Percentiles rank a stretch among this genome's conserved stretches.
Evolutionary conservation across 2,888 invertebrate genomes (phyloP).

Genomic region (Osedax fenrisi): DNA sequence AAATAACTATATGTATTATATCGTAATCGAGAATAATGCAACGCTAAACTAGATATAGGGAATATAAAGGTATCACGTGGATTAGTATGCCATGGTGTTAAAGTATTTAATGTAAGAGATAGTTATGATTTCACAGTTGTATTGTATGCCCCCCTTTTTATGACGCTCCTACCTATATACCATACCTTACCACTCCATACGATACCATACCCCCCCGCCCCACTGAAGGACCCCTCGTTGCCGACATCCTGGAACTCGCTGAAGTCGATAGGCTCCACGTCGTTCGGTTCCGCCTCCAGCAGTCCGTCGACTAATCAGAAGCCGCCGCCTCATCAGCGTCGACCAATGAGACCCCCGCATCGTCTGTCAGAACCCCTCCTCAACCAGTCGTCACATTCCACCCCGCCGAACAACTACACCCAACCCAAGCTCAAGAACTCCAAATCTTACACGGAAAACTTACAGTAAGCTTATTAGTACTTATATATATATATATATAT

Average conservation of each 20-base stretch:
- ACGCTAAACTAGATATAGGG: too few relatives aligned
- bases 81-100: too few relatives aligned
- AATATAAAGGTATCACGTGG: too few relatives aligned
- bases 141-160: too few relatives aligned
- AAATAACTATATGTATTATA: too few relatives aligned
- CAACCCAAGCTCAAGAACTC: neutral
- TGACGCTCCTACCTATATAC: too few relatives aligned
- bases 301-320: neutral
- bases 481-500: neutral
- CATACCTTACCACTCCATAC: too few relatives aligned
- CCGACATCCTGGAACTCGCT: neutral
- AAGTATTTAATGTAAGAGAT: too few relatives aligned
- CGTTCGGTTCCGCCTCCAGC: neutral
- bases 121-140: too few relatives aligned
- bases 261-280: neutral
- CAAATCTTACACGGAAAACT: neutral
- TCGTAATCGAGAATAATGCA: too few relatives aligned
- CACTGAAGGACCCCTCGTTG: neutral
- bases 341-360: conserved; percentile 50
- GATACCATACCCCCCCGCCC: too few relatives aligned
- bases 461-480: neutral
- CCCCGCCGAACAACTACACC: neutral
- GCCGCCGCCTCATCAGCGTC: conserved; percentile 17
- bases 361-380: conserved; percentile 58
- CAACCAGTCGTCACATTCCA: neutral